Base-by-base conservation (phyloP, 2,888 invertebrate species). In the Ditylenchus weischeri region DNA sequence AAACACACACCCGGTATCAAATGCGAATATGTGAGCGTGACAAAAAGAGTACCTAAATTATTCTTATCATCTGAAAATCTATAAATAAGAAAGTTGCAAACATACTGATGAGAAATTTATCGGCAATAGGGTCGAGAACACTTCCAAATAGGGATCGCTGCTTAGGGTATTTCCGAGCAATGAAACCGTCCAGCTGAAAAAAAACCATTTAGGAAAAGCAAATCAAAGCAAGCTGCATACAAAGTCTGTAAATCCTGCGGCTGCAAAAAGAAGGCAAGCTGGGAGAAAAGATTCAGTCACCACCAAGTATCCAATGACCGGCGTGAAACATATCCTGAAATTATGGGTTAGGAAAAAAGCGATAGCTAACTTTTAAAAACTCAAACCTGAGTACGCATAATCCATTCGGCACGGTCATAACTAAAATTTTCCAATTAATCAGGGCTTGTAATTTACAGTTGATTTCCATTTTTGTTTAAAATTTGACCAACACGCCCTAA, bases 111-210 rank as follows among this genome's bases (percentile, higher is more conserved):
- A 98, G 87, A 49, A 95, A 87, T 86, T 98, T 98, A 84, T 98
- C 96, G 3, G 96, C 96, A 86, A 94, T 88, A 0, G 96, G 96
- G 85, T 98, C 96, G 19, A 98, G 84, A 81, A 94, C 93, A 68
- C 93, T 93, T 0, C 96, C 96, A 82, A 93, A 88, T 83, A 91
- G 91, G 38, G 94, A 91, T 35, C 91, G 90, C 84, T 98, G 96
- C 47, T 90, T 90, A 71, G 89, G 88, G 88, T 91, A 93, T 63
- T 89, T 90, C 68, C 96, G 88, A 0, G 96, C 96, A 83, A 98
- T 94, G 88, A 90, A 93, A 10, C 96, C 96, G 87, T 98, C 96
- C 63, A 79, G 62, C 77, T 82, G 69, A 47, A 77, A 65, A 35
- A 23, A n/a, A 62, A 64, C 18, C 13, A 51, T n/a, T n/a, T n/a